Base-by-base conservation (phyloP, 1,140 invertebrate species). In the Drosophila biarmipes region DNA sequence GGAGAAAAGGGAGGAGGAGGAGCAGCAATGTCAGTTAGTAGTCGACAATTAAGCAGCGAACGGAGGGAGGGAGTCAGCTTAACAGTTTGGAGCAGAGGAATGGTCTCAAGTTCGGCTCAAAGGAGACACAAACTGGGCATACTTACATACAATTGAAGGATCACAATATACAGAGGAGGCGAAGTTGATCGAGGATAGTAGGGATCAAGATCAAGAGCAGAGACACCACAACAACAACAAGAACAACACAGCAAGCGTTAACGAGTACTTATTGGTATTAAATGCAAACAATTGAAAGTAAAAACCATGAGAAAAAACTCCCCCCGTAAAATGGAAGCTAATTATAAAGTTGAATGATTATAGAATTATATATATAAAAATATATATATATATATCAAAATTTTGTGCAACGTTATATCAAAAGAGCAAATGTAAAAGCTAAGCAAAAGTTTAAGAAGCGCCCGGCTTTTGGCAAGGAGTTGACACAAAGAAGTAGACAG, bases 371-470 rank as follows among this genome's bases (percentile, higher is more conserved):
- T 40, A 51, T 61, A 71, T 51, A 64, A 57, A 79, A 57, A 79
- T 37, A 62, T 34, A 57, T 58, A 58, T 53, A 53, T 68, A 71
- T 82, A 56, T 76, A 73, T 87, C 63, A 74, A 86, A 87, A 87
- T 82, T 81, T 87, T 86, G 82, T 76, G 82, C 82, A 86, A 86
- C 82, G 59, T 87, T 86, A 89, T 87, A 89, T 89, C 79, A 84
- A 87, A 89, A 81, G 68, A 81, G 51, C 45, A 72, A 73, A 78
- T 42, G 43, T 57, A 69, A 54, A 57, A 57, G 57, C 38, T 69
- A 61, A 62, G 46, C 42, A 37, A 62, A 21, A 57, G 54, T 52
- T 64, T 48, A 56, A 59, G 42, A 14, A 14, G 8, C 42, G 52
- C 29, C 42, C 11, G 27, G 21, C 54, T 59, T 38, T 61, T 54